Evolutionary conservation across 2,113 vertebrate genomes (phyloP).

Genomic region (Holacanthus passer): DNA sequence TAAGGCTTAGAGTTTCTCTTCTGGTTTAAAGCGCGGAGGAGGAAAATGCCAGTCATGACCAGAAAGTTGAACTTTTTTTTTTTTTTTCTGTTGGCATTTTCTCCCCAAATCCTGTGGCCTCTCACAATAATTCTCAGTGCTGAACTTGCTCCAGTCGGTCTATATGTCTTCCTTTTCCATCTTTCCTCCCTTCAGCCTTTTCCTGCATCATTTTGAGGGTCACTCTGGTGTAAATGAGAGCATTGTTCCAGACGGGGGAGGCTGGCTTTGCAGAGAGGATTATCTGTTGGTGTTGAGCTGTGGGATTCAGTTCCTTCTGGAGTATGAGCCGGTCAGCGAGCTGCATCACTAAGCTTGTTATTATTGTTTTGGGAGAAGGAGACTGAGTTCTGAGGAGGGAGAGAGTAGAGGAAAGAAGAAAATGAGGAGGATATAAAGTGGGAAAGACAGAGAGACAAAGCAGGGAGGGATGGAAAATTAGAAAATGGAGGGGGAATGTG

Average conservation of each 20-base stretch:
- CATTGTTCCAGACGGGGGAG: conserved; percentile 78
- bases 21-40: conserved; percentile 8
- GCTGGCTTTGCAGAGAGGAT: conserved; percentile 77
- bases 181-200: conserved; percentile 30
- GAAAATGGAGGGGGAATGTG: not conserved
- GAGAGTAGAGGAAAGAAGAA: conserved; percentile 22
- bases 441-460: not conserved
- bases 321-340: conserved; percentile 78
- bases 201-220: conserved; percentile 55
- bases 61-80: not conserved
- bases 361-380: conserved; percentile 78
- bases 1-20: conserved; percentile 9
- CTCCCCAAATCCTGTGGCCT: not conserved
- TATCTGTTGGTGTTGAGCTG: conserved; percentile 79
- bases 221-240: conserved; percentile 78
- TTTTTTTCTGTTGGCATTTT: conserved; percentile 9
- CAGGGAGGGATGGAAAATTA: not conserved
- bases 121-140: not conserved
- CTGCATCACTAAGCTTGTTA: conserved; percentile 80
- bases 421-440: conserved; percentile 23
- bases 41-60: conserved; percentile 14
- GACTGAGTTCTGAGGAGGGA: conserved; percentile 36
- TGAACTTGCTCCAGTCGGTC: conserved; percentile 8
- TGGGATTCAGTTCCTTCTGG: conserved; percentile 77
- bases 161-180: conserved; percentile 22